phyloP scores from a whole-genome alignment of 2,888 invertebrate genomes.

The Sturmia bella region DNA sequence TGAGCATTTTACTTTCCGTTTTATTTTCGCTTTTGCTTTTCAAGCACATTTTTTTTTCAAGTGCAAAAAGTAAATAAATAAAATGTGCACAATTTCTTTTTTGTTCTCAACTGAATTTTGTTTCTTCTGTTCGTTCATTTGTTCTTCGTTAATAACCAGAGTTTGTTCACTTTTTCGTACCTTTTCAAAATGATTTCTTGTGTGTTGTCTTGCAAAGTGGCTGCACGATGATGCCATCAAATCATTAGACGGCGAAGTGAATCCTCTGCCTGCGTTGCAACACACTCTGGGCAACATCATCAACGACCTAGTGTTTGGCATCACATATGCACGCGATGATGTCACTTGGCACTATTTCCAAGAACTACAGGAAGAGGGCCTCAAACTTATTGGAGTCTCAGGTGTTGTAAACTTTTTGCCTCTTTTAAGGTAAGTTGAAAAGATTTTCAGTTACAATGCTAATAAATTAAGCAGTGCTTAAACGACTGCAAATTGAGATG shows the following conservation, averaged over 20 bases:
- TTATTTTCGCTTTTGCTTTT: conserved; percentile 67
- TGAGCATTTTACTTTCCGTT: conserved; percentile 59
- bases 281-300: conserved; percentile 90
- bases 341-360: conserved; percentile 90
- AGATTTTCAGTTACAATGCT: neutral
- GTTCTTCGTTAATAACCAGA: neutral
- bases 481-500: no score
- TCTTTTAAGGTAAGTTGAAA: conserved; percentile 85
- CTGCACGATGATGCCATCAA: conserved; percentile 72
- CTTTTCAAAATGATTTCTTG: neutral
- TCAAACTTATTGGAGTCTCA: conserved; percentile 91
- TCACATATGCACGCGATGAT: conserved; percentile 86
- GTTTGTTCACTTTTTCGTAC: conserved; percentile 32
- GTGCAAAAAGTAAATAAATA: conserved; percentile 45
- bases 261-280: conserved; percentile 79
- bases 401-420: conserved; percentile 93
- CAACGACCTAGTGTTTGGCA: conserved; percentile 90
- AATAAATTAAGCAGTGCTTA: no score
- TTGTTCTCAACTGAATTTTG: neutral
- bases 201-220: conserved; percentile 55
- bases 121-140: conserved; percentile 7
- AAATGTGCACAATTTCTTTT: conserved; percentile 26
- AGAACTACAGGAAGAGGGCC: conserved; percentile 91
- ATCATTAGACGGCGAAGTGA: conserved; percentile 76
- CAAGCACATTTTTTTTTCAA: conserved; percentile 63